Conservation (phyloP, 2,888 invertebrate species). For the Biston betularia region DNA sequence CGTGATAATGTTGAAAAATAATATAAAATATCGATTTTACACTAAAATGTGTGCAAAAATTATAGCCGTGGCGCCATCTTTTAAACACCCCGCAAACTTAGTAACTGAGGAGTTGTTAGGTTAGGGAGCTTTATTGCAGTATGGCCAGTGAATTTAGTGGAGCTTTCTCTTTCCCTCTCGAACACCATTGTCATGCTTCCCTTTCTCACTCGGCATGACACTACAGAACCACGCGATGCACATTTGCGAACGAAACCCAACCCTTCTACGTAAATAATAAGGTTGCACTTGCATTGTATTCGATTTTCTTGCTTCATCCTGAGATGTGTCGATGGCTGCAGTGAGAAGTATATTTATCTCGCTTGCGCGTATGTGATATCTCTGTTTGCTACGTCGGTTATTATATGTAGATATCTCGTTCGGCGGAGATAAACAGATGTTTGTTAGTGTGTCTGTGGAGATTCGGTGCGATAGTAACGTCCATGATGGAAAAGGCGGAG, state of each 20-base stretch:
- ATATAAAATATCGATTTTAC: constrained; percentile 22
- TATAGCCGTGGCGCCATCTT: constrained; percentile 76
- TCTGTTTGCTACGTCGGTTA: constrained; percentile 75
- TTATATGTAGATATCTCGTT: constrained; percentile 84
- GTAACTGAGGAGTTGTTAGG: constrained; percentile 59
- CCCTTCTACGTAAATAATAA: constrained; percentile 66
- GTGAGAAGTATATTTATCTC: constrained; percentile 77
- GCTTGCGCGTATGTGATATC: constrained; percentile 71
- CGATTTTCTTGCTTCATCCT: constrained; percentile 58
- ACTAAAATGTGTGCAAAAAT: constrained; percentile 41
- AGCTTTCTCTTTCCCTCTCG: constrained; percentile 64
- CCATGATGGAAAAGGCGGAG: constrained; percentile 85
- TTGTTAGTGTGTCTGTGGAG: constrained; percentile 72
- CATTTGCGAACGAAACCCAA: constrained; percentile 66
- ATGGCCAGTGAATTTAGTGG: constrained; percentile 65
- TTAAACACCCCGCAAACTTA: constrained; percentile 63
- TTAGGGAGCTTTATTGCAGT: constrained; percentile 66
- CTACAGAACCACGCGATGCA: constrained; percentile 61
- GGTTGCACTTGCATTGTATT: constrained; percentile 81
- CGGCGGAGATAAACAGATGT: constrained; percentile 80
- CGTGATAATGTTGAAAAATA: constrained; percentile 25
- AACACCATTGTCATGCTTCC: constrained; percentile 52
- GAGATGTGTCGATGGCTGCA: constrained; percentile 72
- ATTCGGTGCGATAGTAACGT: constrained; percentile 68
- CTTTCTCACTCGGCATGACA: constrained; percentile 61